These are phyloP conservation scores for Simalia tracyae DNA, from an alignment of 2,797 vertebrate species.

Conservation along the genomic window DNA sequence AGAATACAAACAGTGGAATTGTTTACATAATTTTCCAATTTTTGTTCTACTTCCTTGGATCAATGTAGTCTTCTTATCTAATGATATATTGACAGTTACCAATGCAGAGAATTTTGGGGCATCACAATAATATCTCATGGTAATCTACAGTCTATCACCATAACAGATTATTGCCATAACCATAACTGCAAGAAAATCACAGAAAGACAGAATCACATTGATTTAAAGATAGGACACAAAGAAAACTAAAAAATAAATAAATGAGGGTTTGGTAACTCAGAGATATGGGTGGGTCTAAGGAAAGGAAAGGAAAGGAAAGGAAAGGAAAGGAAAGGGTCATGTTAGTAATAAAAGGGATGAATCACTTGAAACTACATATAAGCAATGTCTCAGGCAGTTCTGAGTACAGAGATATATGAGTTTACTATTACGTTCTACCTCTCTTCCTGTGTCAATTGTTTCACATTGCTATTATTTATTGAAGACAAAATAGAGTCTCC, in stretches of 20 bases:
- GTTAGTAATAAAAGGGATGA: neutral
- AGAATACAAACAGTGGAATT: slow-evolving; percentile 26
- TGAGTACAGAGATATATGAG: neutral
- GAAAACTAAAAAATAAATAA: neutral
- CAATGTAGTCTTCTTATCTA: slow-evolving; percentile 9
- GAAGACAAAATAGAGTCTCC: neutral
- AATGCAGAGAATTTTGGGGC: slow-evolving; percentile 24
- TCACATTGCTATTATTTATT: neutral
- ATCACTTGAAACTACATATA: neutral
- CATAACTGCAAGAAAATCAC: neutral
- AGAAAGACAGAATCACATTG: neutral
- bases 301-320: neutral
- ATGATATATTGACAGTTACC: neutral
- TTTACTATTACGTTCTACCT: neutral
- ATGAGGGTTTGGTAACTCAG: neutral
- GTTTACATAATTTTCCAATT: neutral
- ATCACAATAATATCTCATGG: neutral
- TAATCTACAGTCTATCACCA: neutral
- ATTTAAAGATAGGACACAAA: neutral
- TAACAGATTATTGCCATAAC: neutral
- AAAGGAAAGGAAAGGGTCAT: too few relatives aligned
- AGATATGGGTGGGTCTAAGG: neutral
- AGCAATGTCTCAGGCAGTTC: neutral
- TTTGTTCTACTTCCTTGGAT: slow-evolving; percentile 21
- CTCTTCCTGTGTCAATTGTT: neutral